Evolutionary conservation across 2,113 vertebrate genomes (phyloP), one percentile per base, ranked within the genome.

Genomic region (Rhinoderma darwinii): DNA sequence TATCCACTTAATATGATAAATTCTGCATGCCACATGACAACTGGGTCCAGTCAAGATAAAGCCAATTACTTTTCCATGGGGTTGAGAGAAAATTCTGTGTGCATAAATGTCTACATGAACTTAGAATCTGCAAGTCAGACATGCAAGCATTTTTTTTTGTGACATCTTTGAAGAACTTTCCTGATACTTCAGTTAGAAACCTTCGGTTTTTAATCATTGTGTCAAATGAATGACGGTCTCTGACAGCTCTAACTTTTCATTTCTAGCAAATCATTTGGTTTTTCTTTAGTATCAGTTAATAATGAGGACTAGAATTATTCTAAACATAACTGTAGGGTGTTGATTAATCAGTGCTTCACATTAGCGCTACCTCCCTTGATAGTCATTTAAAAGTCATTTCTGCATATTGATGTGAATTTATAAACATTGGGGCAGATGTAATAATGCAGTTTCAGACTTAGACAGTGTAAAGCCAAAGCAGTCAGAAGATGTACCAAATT

Each of bases 281-380:
- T 73, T 41, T 35, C 18, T 41, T 73, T 41, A 4, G 70, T 73
- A 73, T 73, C 22, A 73, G 70, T 39, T 73, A 41, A 73, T 39
- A 73, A 73, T 73, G 70, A 73, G 37, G 22, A 41, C 35, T 25
- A 25, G 37, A 39, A 14, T 41, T 73, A 14, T 35, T 70, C 70
- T 39, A 37, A 41, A 73, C 70, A 41, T 7, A 73, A 73, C 70
- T 73, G 70, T 73, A 41, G 70, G 70, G 70, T 73, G 70, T 25
- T 73, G 70, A 73, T 73, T 73, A 73, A 73, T 73, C 32, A 73
- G 22, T 22, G 37, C 70, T 41, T 73, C 70, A 41, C 70, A 73
- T 73, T 73, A 73, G 70, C 70, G 25, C 9, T 11, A 10, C 37
- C 25, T 73, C 70, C 70, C 70, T 41, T 22, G 70, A 39, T 41